Evolutionary conservation across 2,888 invertebrate genomes (phyloP), one percentile per base, ranked within the genome.

Genomic region (Linnaemya vulpina): DNA sequence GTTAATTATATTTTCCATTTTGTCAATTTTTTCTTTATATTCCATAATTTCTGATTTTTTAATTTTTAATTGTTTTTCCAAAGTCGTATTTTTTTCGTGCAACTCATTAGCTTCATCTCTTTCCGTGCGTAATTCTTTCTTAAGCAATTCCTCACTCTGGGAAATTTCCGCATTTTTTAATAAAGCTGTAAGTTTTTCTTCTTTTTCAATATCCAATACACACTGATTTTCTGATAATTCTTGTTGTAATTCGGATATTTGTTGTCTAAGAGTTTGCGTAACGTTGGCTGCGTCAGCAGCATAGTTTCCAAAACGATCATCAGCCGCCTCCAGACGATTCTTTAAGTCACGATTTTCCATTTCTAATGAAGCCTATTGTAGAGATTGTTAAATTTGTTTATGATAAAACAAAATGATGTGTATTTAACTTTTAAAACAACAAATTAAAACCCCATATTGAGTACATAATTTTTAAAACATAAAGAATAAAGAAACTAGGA

Each of bases 121-220:
- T 88, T 96, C 95, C 86, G 95, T 94, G 22, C 96, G 94, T 90
- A 95, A 94, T 88, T 96, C 95, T 89, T 96, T 95, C 89, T 95
- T 95, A 1, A 95, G 94, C 89, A 96, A 93, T 91, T 97, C 96
- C 88, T 96, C 94, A 86, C 95, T 95, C 90, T 97, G 97, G 0
- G 96, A 96, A 88, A 97, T 95, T 92, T 96, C 96, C 1, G 97
- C 97, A 91, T 96, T 97, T 65, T 96, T 94, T 75, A 97, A 90
- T 68, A 96, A 91, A 0, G 95, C 95, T 3, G 95, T 95, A 89
- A 96, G 95, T 89, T 96, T 96, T 87, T 96, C 96, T 10, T 95
- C 94, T 65, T 94, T 94, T 88, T 96, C 96, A 87, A 84, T 78
- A 87, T 92, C 92, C 62, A 92, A 87, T 51, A 88, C 86, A 25